These are phyloP conservation scores for Pluvianellus socialis DNA, from an alignment of 2,113 vertebrate genomes.

Conservation along the genomic window DNA sequence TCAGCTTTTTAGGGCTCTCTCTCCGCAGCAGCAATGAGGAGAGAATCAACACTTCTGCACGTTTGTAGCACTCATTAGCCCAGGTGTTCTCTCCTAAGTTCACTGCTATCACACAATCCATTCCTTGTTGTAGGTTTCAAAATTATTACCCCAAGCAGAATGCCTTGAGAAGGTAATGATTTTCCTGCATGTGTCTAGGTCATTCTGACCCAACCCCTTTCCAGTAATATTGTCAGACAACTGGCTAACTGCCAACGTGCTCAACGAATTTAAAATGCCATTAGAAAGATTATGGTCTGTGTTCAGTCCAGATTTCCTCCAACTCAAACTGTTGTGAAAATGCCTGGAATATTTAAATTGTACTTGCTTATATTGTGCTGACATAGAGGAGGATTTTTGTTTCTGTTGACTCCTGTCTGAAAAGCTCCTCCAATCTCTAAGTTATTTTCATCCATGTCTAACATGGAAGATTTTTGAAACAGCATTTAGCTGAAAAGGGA, in stretches of 20 bases:
- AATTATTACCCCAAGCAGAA: background rate
- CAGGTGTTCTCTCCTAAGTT: background rate
- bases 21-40: background rate
- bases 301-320: background rate
- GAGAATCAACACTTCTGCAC: background rate
- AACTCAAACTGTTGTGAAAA: background rate
- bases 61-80: background rate
- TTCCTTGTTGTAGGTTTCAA: background rate
- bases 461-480: conserved; percentile 12
- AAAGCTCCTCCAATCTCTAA: background rate
- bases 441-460: background rate
- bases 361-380: background rate
- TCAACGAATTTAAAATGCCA: conserved; percentile 3
- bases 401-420: background rate
- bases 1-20: background rate
- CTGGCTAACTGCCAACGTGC: background rate
- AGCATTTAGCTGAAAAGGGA: background rate
- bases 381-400: background rate
- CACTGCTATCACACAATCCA: background rate
- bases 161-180: background rate
- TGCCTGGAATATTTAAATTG: background rate
- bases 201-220: conserved; percentile 13
- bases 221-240: conserved; percentile 2
- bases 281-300: background rate
- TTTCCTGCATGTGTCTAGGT: conserved; percentile 26